Evolutionary conservation across 2,113 vertebrate species (phyloP), one percentile per base, ranked within the genome.

Genomic region (Lophura nycthemera): DNA sequence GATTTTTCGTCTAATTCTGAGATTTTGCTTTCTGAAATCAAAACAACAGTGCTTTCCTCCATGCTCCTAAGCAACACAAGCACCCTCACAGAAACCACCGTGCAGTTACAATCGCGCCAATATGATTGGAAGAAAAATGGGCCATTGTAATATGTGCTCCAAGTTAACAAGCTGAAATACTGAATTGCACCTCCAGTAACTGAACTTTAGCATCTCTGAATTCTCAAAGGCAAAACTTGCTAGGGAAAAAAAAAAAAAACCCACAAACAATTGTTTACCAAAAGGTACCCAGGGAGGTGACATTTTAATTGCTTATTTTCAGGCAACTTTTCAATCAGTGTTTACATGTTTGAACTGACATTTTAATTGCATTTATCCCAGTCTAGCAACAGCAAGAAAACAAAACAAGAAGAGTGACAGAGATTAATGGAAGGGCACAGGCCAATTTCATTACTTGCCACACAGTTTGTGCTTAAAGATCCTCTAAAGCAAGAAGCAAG

Each of bases 11-110:
- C 20, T 70, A 74, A 34, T 27, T 77, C 42, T 73, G 32, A 29
- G 60, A 40, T 20, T 73, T 67, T 83, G 32, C 77, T 86, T 91
- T 84, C 57, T 80, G 63, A 94, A 94, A 77, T 40, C 47, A 80
- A 59, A 74, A 64, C 21, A 74, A 91, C 52, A 87, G 69, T 38
- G 77, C 14, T 82, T 43, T 87, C 56, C 60, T 83, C 87, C 89
- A 20, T 1, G 19, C 42, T 90, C 56, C 50, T 60, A 72, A 75
- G 57, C 77, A 88, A 77, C 48, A 76, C 22, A 83, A 47, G 24
- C 50, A 36, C 34, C 50, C 69, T 64, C 84, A 84, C 32, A 93
- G 85, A 63, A 89, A 64, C 36, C 57, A 60, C 38, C 75, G 54
- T 7, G 47, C 56, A 77, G n/a, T 22, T 87, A 79, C 67, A 82